Base-by-base conservation (phyloP, 2,888 invertebrate species). In the Melanotus villosus region DNA sequence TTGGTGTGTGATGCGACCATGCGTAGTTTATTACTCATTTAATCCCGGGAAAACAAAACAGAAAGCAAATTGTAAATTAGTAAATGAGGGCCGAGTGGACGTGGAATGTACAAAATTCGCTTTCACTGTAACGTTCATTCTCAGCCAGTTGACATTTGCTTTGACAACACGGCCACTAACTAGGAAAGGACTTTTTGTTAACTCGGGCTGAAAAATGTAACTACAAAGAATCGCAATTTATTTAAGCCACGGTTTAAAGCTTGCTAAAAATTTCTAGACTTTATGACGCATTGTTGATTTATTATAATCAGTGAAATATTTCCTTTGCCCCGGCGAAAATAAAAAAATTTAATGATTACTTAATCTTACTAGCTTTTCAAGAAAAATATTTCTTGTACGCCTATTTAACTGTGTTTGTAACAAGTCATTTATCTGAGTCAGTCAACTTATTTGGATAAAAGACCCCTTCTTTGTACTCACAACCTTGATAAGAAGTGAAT, bases 21-120 rank as follows among this genome's bases (percentile, higher is more conserved):
- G 19, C 18, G 47, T 47, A 47, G 47, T 47, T 47, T 47, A 47
- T 47, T 47, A 47, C 47, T 47, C 47, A n/a, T 47, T 47, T 47
- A 47, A 47, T 47, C 47, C 23, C 10, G 4, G 23, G 47, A 47
- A 43, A 47, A 23, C 23, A 47, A 47, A 47, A 47, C 47, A 23
- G 23, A 47, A 47, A 21, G 19, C 26, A 47, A 47, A 47, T 19
- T 47, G 47, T 47, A 47, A 45, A 45, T 45, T 45, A 45, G 45
- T 21, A 45, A 23, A 47, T 47, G 47, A 47, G 23, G 23, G 23
- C 0, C 2, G 19, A 26, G 21, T 23, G 47, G 26, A 47, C 23
- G 23, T 47, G 47, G 23, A 47, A 47, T 47, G 47, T 47, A 10
- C 47, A 23, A 47, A 47, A 47, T 23, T 47, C 47, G 47, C 47